These are phyloP conservation scores for Heteractis magnifica DNA, from an alignment of 92 coral and sea anemone genomes.

Conservation along the genomic window DNA sequence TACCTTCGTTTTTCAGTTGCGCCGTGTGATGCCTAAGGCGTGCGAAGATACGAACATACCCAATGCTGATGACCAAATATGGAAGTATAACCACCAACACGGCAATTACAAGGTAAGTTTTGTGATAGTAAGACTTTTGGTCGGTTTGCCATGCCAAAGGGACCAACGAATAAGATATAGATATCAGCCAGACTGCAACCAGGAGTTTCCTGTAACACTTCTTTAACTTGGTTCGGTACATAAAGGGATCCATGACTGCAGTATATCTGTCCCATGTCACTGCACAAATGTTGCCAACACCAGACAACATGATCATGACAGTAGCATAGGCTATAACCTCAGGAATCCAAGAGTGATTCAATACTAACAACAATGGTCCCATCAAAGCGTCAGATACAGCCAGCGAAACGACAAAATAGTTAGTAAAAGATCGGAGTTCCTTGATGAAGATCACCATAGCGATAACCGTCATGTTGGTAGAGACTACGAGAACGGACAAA, in stretches of 20 bases:
- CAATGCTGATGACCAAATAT: constrained; percentile 17
- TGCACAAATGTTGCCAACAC: constrained; percentile 40
- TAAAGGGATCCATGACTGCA: constrained; percentile 35
- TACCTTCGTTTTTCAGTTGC: constrained; percentile 2
- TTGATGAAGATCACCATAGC: constrained; percentile 40
- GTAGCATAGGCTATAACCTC: constrained; percentile 15
- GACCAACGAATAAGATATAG: constrained; percentile 27
- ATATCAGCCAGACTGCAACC: constrained; percentile 22
- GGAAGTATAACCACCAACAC: constrained; percentile 18
- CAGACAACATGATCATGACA: constrained; percentile 33
- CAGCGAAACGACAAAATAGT: constrained; percentile 45
- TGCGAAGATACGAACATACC: constrained; percentile 16
- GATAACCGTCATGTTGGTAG: constrained; percentile 29
- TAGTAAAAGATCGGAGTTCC: constrained; percentile 43
- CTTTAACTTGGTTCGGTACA: constrained; percentile 15
- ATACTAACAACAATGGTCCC: constrained; percentile 39
- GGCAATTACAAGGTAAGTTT: constrained; percentile 13
- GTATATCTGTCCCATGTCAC: constrained; percentile 41
- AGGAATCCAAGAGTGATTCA: constrained; percentile 20
- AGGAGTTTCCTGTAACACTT: constrained; percentile 19
- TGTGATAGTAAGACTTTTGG: not conserved
- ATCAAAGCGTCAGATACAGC: constrained; percentile 49
- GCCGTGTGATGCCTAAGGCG: constrained; percentile 25
- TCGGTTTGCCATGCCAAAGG: constrained; percentile 41
- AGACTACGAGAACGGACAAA: constrained; percentile 15